Evolutionary conservation across 2,113 vertebrate genomes (phyloP), one percentile per base, ranked within the genome.

Genomic region (Kryptolebias marmoratus): DNA sequence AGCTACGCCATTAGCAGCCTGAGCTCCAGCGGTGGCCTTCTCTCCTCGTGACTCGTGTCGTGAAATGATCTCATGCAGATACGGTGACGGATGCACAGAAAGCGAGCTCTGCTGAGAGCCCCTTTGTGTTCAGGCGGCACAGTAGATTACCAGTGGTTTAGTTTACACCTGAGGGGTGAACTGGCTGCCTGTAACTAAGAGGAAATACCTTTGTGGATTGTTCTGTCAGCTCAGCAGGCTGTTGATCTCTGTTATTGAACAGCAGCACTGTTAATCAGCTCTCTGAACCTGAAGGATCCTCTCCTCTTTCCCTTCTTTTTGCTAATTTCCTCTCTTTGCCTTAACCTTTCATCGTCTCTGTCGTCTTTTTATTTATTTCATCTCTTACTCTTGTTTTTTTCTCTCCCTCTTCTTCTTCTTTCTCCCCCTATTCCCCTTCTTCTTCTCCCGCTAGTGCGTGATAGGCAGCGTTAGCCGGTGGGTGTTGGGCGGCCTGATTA

Each of bases 401-500:
- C 16, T 28, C 58, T 64, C 54, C 15, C 27, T 47, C 14, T 59
- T 30, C 50, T 39, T 47, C 54, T 52, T 45, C 11, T 12, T 27
- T 66, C 22, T 53, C 67, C n/a, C 15, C 60, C 57, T 30, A 31
- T 53, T 64, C 61, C 58, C 55, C 75, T 58, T 69, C 56, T 66
- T 64, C 71, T 64, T 79, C 81, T 66, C 66, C 79, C 81, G 77
- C 79, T 56, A 47, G 67, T 52, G 63, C 44, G 75, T 75, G 86
- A 86, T 79, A 81, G 88, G 81, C 84, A 77, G 83, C 53, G 28
- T 77, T 87, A 80, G 83, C 81, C 62, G 39, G 71, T 87, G 87
- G 86, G 85, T 77, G 87, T 73, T 77, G 69, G 31, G 71, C 71
- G 71, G 72, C 88, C 87, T 90, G 87, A 91, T 91, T 89, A 88